phyloP scores from a whole-genome alignment of 2,113 vertebrate genomes.

The Bubalus kerabau region DNA sequence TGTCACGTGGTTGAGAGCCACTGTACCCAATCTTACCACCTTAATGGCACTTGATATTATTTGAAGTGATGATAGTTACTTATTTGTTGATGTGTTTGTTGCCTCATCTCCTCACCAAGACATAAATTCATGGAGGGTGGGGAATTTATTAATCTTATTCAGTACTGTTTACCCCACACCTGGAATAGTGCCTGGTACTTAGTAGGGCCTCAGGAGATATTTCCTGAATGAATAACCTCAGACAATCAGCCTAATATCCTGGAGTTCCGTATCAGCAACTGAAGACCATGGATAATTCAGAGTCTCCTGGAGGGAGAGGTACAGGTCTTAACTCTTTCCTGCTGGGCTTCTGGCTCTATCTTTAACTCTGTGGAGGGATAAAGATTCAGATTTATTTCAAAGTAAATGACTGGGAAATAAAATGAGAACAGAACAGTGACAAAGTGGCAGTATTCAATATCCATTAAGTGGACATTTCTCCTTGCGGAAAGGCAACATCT shows the following conservation, averaged over 20 bases:
- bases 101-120: background rate
- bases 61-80: background rate
- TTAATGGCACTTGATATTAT: background rate
- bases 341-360: background rate
- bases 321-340: background rate
- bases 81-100: background rate
- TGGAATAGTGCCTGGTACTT: background rate
- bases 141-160: background rate
- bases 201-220: background rate
- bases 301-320: background rate
- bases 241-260: background rate
- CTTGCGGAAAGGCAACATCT: background rate
- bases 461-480: background rate
- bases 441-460: background rate
- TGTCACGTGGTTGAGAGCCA: background rate
- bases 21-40: background rate
- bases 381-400: conserved; percentile 25
- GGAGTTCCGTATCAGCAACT: background rate
- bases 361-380: conserved; percentile 1
- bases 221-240: background rate
- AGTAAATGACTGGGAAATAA: conserved; percentile 38
- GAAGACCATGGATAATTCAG: background rate
- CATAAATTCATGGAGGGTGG: background rate
- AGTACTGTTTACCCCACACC: background rate
- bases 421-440: background rate